Conservation (phyloP, 2,113 vertebrate species). For the Oreochromis tanganicae region DNA sequence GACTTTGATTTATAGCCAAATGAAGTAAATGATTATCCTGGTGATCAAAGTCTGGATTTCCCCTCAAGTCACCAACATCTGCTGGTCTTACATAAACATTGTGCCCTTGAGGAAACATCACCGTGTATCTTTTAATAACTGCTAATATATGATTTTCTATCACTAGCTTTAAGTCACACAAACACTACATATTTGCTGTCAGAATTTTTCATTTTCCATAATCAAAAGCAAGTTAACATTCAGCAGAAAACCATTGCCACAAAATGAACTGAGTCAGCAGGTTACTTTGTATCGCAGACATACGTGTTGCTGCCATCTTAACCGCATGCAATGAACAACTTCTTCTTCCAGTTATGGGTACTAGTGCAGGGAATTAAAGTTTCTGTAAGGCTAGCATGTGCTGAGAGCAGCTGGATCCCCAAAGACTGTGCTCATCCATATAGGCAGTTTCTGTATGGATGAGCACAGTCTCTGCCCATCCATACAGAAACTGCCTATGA, state of each 20-base stretch:
- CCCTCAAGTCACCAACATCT: neutral
- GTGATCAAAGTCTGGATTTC: neutral
- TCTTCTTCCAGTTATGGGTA: neutral
- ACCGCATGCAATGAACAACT: fast-evolving
- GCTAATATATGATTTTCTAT: neutral
- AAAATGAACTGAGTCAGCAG: neutral
- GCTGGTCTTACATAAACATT: neutral
- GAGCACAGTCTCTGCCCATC: neutral
- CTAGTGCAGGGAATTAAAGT: neutral
- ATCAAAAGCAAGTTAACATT: neutral
- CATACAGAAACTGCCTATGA: neutral
- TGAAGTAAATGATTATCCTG: neutral
- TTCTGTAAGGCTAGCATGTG: neutral
- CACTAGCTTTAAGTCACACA: neutral
- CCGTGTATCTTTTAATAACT: fast-evolving
- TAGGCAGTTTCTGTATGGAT: neutral
- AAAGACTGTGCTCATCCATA: neutral
- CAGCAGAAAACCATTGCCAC: neutral
- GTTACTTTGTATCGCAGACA: neutral
- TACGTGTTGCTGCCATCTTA: neutral
- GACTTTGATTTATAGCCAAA: neutral
- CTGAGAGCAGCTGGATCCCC: neutral
- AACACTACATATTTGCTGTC: neutral
- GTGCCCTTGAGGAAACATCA: neutral
- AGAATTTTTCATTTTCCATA: neutral